Evolutionary conservation across 1,140 invertebrate genomes (phyloP), one percentile per base, ranked within the genome.

Genomic region (Pseudomyrmex concolor): DNA sequence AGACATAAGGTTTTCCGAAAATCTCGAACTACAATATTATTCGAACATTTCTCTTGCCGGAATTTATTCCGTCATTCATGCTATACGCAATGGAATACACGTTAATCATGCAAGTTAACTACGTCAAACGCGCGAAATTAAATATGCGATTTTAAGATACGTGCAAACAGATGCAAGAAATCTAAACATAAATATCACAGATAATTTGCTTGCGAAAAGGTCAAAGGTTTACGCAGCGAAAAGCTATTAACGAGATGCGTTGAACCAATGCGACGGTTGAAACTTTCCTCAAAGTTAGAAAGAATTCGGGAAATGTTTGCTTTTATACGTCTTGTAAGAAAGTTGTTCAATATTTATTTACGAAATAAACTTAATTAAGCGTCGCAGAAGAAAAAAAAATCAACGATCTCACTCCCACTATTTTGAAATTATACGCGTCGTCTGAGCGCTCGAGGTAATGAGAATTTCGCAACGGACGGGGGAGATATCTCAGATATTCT

Each of bases 401-500:
- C 78, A 60, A 81, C 22, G 67, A 73, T 34, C 34, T 34, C 57
- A 59, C 67, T 72, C 78, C 59, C 68, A 55, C 45, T 63, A 73
- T 73, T 4, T 17, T 51, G 55, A 60, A 73, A 81, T 72, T 81
- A 81, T 72, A 73, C 34, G 25, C 45, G 67, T 43, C 60, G 15
- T 55, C 72, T n/a, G 74, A 64, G 63, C 45, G 64, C 57, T 68
- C 60, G 51, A 50, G 54, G 25, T 84, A 84, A 84, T 80, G 82
- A 84, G 74, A 80, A 84, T 84, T 84, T 55, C 64, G 34, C 5
- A 34, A 34, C 34, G 34, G 34, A 68, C 63, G 51, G 48, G 55
- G 25, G 17, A 80, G 63, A 68, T 80, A 63, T 80, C 25, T 45
- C 55, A 80, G 60, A 84, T 80, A 84, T 84, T 80, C 74, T 80